Conservation (phyloP, 1,140 invertebrate genomes). For the Helicoverpa zea region DNA sequence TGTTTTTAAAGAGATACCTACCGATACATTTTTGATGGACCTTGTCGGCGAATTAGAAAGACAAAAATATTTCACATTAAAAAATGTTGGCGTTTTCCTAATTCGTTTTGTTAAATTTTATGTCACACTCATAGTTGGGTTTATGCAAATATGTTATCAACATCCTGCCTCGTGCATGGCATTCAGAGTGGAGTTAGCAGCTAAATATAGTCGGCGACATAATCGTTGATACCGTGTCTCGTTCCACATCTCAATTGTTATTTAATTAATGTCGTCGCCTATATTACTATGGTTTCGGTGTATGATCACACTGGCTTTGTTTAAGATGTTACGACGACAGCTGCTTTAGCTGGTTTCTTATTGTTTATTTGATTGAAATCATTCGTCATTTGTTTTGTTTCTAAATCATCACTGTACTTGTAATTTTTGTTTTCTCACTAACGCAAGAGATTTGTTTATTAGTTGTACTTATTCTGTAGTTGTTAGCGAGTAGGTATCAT, state of each 20-base stretch:
- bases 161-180: conserved; percentile 74
- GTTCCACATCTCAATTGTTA: conserved; percentile 50
- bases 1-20: too few species aligned
- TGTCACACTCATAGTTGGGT: conserved; percentile 51
- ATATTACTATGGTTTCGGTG: conserved; percentile 36
- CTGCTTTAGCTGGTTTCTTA: conserved; percentile 1
- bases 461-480: too few species aligned
- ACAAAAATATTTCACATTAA: background rate
- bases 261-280: conserved; percentile 43
- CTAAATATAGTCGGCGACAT: conserved; percentile 67
- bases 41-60: background rate
- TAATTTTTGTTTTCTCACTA: too few species aligned
- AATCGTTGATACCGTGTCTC: conserved; percentile 61
- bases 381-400: background rate
- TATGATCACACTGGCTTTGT: conserved; percentile 36
- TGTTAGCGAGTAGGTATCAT: too few species aligned
- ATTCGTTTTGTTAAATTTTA: conserved; percentile 32
- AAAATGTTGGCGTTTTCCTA: conserved; percentile 27
- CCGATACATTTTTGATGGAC: background rate
- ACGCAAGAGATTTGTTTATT: too few species aligned
- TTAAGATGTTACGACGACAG: conserved; percentile 19
- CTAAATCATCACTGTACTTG: background rate
- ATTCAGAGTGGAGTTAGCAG: conserved; percentile 68
- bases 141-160: conserved; percentile 81
- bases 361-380: conserved; percentile 4